Evolutionary conservation across 2,888 invertebrate species (phyloP).

Genomic region (Sepioteuthis lessoniana): DNA sequence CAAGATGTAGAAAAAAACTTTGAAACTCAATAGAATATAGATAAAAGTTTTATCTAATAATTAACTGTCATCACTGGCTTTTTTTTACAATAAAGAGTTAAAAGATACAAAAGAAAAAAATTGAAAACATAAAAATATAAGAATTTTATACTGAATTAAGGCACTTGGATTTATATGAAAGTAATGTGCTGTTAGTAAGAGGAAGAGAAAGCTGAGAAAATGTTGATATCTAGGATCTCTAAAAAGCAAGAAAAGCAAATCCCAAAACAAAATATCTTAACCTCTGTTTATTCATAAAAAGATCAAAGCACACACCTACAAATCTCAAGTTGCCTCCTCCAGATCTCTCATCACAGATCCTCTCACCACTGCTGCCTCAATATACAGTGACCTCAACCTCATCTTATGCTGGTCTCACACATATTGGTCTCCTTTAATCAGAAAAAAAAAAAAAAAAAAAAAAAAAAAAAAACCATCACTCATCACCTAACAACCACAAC

Average conservation of each 20-base stretch:
- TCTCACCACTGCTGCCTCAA: slow-evolving; percentile 33
- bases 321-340: slow-evolving; percentile 33
- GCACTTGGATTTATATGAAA: not conserved
- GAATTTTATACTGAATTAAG: not conserved
- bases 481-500: slow-evolving; percentile 25
- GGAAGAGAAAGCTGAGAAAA: not conserved
- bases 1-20: not conserved
- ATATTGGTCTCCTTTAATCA: slow-evolving; percentile 13
- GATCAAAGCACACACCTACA: slow-evolving; percentile 12
- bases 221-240: not conserved
- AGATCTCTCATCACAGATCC: not conserved
- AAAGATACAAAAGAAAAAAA: not conserved
- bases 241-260: slow-evolving; percentile 33
- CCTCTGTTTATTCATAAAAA: slow-evolving; percentile 33
- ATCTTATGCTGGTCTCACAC: slow-evolving; percentile 10
- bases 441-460: slow-evolving; percentile 23
- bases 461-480: not conserved
- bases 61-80: not conserved
- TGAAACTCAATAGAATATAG: not conserved
- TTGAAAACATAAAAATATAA: not conserved
- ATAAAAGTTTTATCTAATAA: not conserved
- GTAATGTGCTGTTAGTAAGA: slow-evolving; percentile 33
- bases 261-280: not conserved
- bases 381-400: slow-evolving; percentile 33
- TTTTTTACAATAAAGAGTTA: not conserved